phyloP scores from a whole-genome alignment of 2,113 vertebrate species.

The Urocolius indicus region DNA sequence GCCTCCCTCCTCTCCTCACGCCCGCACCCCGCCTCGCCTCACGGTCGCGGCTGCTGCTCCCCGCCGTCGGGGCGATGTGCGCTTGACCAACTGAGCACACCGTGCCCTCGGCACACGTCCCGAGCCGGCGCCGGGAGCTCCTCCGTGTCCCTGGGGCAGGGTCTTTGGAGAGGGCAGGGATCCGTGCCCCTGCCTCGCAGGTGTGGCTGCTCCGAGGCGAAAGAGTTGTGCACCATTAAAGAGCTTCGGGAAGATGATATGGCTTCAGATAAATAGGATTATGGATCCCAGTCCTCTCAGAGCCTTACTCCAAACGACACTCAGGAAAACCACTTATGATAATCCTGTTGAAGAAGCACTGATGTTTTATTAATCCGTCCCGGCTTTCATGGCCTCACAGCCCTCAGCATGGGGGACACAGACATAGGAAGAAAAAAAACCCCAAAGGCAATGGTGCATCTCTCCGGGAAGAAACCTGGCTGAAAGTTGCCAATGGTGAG shows the following conservation, averaged over 20 bases:
- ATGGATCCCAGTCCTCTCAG: constrained; percentile 61
- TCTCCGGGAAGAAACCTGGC: neutral
- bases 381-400: neutral
- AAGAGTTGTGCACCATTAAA: constrained; percentile 71
- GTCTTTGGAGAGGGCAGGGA: neutral
- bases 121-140: neutral
- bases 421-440: neutral
- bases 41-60: too few species aligned
- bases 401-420: neutral
- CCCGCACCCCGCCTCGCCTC: too few species aligned
- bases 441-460: neutral
- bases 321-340: constrained; percentile 70
- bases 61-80: neutral
- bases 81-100: neutral
- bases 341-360: constrained; percentile 59
- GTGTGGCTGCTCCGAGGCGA: constrained; percentile 65
- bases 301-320: constrained; percentile 68
- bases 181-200: neutral
- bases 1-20: too few species aligned
- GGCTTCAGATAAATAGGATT: constrained; percentile 77
- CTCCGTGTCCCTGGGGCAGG: too few species aligned
- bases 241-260: constrained; percentile 79
- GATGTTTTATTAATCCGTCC: constrained; percentile 15
- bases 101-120: neutral
- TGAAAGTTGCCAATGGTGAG: neutral